phyloP scores from a whole-genome alignment of 1,140 invertebrate species.

The Aphelinus certus region DNA sequence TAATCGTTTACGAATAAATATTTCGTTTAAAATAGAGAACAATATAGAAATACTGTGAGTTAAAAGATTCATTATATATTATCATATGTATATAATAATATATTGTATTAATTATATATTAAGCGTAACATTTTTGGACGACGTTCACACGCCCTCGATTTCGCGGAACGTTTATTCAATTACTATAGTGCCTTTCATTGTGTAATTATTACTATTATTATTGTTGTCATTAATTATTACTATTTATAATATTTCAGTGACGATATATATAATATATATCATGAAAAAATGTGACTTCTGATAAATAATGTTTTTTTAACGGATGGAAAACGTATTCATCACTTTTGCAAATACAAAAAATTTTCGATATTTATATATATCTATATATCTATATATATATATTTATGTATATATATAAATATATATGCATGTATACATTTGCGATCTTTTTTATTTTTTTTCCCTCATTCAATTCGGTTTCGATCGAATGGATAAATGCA shows the following conservation, averaged over 20 bases:
- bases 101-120: slow-evolving; percentile 7
- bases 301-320: slow-evolving; percentile 9
- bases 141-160: slow-evolving; percentile 30
- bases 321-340: background rate
- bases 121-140: slow-evolving; percentile 37
- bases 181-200: slow-evolving; percentile 21
- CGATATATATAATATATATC: too few relatives aligned
- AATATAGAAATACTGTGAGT: slow-evolving; percentile 38
- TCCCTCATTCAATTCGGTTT: background rate
- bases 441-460: background rate
- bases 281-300: slow-evolving; percentile 9
- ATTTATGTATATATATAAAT: too few relatives aligned
- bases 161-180: slow-evolving; percentile 27
- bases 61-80: slow-evolving; percentile 11
- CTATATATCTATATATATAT: too few relatives aligned
- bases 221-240: slow-evolving; percentile 42
- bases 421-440: background rate
- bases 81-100: background rate
- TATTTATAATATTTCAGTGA: background rate
- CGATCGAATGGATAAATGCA: background rate
- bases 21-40: slow-evolving; percentile 40
- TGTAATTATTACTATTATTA: slow-evolving; percentile 18
- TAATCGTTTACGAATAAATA: slow-evolving; percentile 31
- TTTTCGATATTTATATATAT: too few relatives aligned
- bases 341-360: slow-evolving; percentile 15